Conservation (phyloP, 2,888 invertebrate species). For the Geotrupes spiniger region DNA sequence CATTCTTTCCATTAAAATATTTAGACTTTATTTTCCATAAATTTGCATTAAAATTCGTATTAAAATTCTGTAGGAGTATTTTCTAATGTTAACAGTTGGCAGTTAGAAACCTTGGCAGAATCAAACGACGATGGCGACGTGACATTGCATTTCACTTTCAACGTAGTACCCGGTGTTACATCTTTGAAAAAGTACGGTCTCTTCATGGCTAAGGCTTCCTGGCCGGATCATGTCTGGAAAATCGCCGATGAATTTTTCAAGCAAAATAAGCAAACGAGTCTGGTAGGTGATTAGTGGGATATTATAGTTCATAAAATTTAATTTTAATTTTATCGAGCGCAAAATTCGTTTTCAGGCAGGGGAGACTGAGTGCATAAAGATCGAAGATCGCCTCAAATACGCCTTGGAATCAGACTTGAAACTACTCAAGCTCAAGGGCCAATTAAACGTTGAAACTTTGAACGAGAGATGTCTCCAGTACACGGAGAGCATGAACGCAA, state of each 20-base stretch:
- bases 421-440: conserved; percentile 34
- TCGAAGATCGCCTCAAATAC: conserved; percentile 36
- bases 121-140: conserved; percentile 38
- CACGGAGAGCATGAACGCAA: conserved; percentile 6
- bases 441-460: conserved; percentile 31
- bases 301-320: neutral
- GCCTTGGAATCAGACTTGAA: conserved; percentile 40
- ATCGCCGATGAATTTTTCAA: conserved; percentile 51
- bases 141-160: conserved; percentile 63
- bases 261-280: neutral
- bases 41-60: too few relatives aligned
- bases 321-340: too few relatives aligned
- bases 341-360: conserved; percentile 4
- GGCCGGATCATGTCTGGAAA: conserved; percentile 58
- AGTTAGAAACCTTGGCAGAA: conserved; percentile 49
- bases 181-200: conserved; percentile 65
- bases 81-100: conserved; percentile 50
- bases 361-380: neutral
- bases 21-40: too few relatives aligned
- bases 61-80: too few relatives aligned
- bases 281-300: neutral
- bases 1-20: too few relatives aligned
- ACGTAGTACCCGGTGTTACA: conserved; percentile 60
- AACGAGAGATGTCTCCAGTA: conserved; percentile 29
- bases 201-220: conserved; percentile 59